These are phyloP conservation scores for Theretra japonica DNA, from an alignment of 2,888 invertebrate species.

Conservation along the genomic window DNA sequence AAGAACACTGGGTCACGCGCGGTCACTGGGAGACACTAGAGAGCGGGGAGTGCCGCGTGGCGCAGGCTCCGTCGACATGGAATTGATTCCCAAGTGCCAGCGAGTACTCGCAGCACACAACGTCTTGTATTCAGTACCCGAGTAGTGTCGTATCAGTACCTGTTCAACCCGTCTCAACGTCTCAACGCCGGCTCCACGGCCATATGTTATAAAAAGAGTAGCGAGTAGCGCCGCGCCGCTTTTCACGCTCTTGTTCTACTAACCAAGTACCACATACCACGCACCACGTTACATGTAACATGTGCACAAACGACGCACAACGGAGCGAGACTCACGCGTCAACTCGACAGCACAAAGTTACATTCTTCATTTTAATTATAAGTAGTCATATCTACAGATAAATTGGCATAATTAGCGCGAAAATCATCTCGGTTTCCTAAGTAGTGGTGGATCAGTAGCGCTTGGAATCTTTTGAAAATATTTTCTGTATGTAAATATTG, in stretches of 20 bases:
- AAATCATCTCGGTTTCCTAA: constrained; percentile 79
- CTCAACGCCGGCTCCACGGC: constrained; percentile 25
- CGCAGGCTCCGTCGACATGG: constrained; percentile 19
- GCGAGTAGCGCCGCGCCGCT: constrained; percentile 22
- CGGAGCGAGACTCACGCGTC: constrained; percentile 70
- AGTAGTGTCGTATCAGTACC: not conserved
- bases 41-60: constrained; percentile 24
- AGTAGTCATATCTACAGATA: constrained; percentile 78
- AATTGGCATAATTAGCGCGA: constrained; percentile 73
- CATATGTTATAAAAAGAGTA: constrained; percentile 20
- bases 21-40: constrained; percentile 44
- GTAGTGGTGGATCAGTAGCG: constrained; percentile 82
- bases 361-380: constrained; percentile 81
- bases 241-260: constrained; percentile 6
- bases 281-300: constrained; percentile 19
- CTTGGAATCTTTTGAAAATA: constrained; percentile 75
- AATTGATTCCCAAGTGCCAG: constrained; percentile 5
- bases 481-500: constrained; percentile 81
- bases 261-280: constrained; percentile 28
- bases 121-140: not conserved
- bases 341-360: constrained; percentile 76
- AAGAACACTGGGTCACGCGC: constrained; percentile 65
- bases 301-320: constrained; percentile 73
- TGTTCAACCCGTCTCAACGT: constrained; percentile 27
- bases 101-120: constrained; percentile 5